phyloP scores from a whole-genome alignment of 2,113 vertebrate genomes.

The Fulica atra region DNA sequence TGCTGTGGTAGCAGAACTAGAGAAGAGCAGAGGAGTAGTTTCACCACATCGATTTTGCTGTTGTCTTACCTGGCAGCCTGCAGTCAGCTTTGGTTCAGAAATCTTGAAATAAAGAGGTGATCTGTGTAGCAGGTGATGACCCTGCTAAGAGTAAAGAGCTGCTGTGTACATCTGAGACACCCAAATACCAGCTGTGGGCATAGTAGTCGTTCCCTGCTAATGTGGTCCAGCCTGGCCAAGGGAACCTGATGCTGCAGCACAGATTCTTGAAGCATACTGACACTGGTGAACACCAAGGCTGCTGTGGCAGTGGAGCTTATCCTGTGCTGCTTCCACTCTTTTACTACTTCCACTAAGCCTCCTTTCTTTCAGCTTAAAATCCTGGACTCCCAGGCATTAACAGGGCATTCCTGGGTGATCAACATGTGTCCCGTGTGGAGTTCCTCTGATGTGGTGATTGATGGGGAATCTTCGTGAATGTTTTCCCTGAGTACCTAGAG shows the following conservation, averaged over 20 bases:
- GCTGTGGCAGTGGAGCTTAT: not conserved
- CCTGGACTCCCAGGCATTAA: not conserved
- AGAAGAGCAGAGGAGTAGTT: not conserved
- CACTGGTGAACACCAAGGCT: not conserved
- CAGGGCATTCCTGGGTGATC: not conserved
- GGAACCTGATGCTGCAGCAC: not conserved
- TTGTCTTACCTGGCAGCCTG: not conserved
- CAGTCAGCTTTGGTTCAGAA: not conserved
- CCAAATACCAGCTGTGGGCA: not conserved
- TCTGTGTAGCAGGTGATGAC: not conserved
- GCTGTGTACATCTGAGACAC: not conserved
- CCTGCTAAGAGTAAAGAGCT: not conserved
- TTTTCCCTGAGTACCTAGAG: not conserved
- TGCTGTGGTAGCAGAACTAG: not conserved
- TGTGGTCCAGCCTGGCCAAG: not conserved
- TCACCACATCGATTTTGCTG: not conserved
- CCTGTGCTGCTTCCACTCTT: not conserved
- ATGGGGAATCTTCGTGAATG: not conserved
- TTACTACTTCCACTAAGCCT: not conserved
- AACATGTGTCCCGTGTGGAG: not conserved
- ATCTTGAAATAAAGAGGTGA: not conserved
- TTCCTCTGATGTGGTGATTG: not conserved
- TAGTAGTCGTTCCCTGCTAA: not conserved
- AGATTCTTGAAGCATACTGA: not conserved
- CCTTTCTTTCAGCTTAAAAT: not conserved